Evolutionary conservation across 1,140 invertebrate species (phyloP), one percentile per base, ranked within the genome.

Genomic region (Anadara kagoshimensis): DNA sequence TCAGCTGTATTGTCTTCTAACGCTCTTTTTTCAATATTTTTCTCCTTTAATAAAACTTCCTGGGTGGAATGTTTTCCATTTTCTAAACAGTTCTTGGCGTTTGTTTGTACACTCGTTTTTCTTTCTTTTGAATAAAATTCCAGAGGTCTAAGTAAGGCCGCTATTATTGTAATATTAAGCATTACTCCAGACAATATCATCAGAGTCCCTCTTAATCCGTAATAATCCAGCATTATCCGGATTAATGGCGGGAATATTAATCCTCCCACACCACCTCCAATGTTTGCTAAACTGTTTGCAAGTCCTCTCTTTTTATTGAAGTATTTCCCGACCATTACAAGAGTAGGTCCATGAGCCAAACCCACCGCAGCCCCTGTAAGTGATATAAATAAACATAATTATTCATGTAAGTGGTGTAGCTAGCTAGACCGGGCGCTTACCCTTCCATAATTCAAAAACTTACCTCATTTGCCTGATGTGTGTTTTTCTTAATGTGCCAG

Each of bases 241-340:
- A 73, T 36, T 14, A 67, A 29, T 26, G 61, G 44, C 18, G 70
- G 70, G 22, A 57, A 58, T 11, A 67, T 2, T n/a, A 73, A 16
- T 22, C 70, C 56, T 8, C 70, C 70, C 7, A 44, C 14, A 53
- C 70, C 67, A 14, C 54, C 70, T 12, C 70, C 70, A 20, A 62
- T 41, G 24, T 67, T 61, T 4, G 70, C 70, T 26, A 73, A 43
- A 45, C 63, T 73, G 41, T 73, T 73, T 18, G 70, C 63, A 16
- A 73, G 26, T 8, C 70, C 70, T 44, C 56, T 43, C 20, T 47
- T 51, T n/a, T 67, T 73, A 1, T 73, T 36, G 43, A 73, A 73
- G 22, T 67, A 73, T 10, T n/a, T 61, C 20, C 63, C 53, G 4
- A 73, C n/a, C 20, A 67, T n/a, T 20, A 73, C 26, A 12, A 54